These are phyloP conservation scores for Lycaon pictus DNA, from an alignment of 2,113 vertebrate genomes.

Conservation along the genomic window DNA sequence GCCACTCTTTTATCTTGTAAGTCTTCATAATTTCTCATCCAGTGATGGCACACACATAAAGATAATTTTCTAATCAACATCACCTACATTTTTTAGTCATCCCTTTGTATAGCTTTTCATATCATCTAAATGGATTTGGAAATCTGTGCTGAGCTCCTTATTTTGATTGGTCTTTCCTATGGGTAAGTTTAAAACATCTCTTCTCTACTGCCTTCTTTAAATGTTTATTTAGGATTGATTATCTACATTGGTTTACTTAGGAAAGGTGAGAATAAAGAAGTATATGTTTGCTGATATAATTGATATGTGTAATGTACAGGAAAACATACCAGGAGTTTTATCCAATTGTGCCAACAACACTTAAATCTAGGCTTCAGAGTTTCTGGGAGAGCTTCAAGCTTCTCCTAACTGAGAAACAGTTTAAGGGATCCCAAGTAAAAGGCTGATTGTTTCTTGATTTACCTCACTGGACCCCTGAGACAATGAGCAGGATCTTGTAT, in stretches of 20 bases:
- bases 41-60: background rate
- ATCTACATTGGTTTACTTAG: background rate
- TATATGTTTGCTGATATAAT: background rate
- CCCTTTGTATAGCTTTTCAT: background rate
- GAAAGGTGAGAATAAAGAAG: background rate
- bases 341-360: background rate
- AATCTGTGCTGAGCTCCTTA: background rate
- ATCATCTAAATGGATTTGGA: background rate
- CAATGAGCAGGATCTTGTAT: background rate
- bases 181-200: background rate
- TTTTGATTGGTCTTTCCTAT: slow-evolving; percentile 4
- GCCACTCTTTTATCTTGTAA: background rate
- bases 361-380: background rate
- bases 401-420: background rate
- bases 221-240: background rate
- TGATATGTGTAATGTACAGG: background rate
- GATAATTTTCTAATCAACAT: background rate
- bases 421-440: background rate
- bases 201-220: background rate
- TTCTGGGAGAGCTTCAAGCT: background rate
- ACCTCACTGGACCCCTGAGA: background rate
- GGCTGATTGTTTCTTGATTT: background rate
- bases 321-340: background rate
- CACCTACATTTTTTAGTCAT: background rate
- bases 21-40: background rate